These are phyloP conservation scores for Eutolmus rufibarbis DNA, from an alignment of 2,888 invertebrate species.

Conservation along the genomic window DNA sequence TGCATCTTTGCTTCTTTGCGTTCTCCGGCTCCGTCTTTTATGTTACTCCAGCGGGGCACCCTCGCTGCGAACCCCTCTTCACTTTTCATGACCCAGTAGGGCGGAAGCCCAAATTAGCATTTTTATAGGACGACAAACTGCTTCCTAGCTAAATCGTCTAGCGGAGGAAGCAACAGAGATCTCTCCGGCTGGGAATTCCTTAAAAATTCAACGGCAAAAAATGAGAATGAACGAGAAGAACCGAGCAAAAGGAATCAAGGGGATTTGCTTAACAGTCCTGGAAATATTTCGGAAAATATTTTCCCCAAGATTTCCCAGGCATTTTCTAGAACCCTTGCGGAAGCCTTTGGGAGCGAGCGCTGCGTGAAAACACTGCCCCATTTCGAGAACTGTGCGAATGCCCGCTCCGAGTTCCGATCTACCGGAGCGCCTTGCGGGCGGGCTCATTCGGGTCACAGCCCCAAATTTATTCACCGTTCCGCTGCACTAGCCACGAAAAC, in stretches of 20 bases:
- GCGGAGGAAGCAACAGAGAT: conserved; percentile 35
- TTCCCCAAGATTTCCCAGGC: neutral
- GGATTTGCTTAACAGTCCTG: neutral
- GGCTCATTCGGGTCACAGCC: neutral
- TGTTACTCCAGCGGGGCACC: neutral
- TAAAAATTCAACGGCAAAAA: conserved; percentile 14
- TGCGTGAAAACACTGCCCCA: neutral
- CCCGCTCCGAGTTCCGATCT: neutral
- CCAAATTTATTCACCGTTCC: neutral
- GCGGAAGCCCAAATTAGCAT: conserved; percentile 39
- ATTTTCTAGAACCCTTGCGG: neutral
- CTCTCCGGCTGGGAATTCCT: conserved; percentile 13
- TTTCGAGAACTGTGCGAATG: neutral
- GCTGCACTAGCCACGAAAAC: neutral
- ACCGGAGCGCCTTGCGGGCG: neutral
- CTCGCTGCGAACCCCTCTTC: neutral
- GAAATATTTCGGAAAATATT: neutral
- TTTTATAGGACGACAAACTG: conserved; percentile 38
- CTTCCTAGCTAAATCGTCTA: conserved; percentile 20
- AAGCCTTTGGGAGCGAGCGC: neutral
- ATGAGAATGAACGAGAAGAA: neutral
- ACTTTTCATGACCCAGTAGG: conserved; percentile 26
- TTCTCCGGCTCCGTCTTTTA: neutral
- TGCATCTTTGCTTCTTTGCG: neutral
- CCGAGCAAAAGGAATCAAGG: neutral